Evolutionary conservation across 2,888 invertebrate genomes (phyloP), one percentile per base, ranked within the genome.

Genomic region (Lepidonotus clava): DNA sequence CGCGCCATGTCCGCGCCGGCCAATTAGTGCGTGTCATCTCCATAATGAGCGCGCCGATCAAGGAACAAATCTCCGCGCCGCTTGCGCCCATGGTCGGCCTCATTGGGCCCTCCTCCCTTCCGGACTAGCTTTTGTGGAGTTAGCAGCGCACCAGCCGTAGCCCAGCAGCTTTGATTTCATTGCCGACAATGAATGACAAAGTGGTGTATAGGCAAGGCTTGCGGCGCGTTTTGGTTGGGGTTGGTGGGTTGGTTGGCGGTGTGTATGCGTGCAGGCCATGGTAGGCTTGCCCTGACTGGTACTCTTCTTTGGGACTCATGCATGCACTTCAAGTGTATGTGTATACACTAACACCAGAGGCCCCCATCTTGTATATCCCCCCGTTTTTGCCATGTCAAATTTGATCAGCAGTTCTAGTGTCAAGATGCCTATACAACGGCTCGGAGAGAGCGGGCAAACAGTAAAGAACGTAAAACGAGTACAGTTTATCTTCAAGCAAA

Each of bases 381-480:
- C 61, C 61, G 61, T 71, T 71, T 71, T 34, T 36, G 24, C 71
- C 71, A 71, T 71, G 71, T 71, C 71, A 71, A 71, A 71, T 71
- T 71, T 71, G 71, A 71, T 71, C 71, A 71, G 71, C 38, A 38
- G 71, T 71, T 71, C 71, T 21, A 34, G 71, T 71, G 71, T 71
- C 71, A 71, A 71, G 71, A 71, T 38, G 66, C 36, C 71, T n/a
- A 71, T 38, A 71, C 36, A 71, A 71, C 36, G 71, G 36, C 5
- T 18, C 36, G 11, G 34, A 18, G 24, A 38, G 71, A 34, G 36
- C 21, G 18, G 38, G 71, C 36, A 71, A 71, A 71, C 71, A 71
- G 36, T 5, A 38, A 34, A 34, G 21, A 24, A 34, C 71, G 71
- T 71, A 71, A 71, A 71, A 71, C 36, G 71, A 71, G 71, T 38